phyloP scores from a whole-genome alignment of 35 echinoderm and acorn worm genomes.

The Strongylocentrotus purpuratus region DNA sequence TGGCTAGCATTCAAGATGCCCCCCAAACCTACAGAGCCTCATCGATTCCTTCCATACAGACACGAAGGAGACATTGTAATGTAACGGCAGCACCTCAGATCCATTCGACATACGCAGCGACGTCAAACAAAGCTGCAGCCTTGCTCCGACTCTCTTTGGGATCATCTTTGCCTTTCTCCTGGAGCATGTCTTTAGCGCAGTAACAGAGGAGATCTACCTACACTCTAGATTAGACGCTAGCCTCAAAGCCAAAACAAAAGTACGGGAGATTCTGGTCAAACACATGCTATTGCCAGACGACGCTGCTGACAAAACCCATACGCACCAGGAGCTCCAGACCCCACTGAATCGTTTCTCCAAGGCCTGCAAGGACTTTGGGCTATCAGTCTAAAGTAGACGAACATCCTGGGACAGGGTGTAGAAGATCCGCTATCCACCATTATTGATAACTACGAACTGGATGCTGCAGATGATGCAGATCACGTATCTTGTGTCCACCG shows the following conservation, averaged over 20 bases:
- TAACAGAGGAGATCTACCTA: neutral
- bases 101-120: neutral
- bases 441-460: no score
- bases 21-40: slow-evolving; percentile 22
- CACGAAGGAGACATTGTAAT: neutral
- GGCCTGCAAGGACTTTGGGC: no score
- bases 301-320: neutral
- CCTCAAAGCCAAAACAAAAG: neutral
- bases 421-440: no score
- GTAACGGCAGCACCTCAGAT: neutral
- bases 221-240: neutral
- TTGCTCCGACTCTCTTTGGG: neutral
- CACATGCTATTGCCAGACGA: neutral
- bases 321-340: neutral
- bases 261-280: neutral
- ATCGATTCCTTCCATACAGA: neutral
- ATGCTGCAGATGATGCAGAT: no score
- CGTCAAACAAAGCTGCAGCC: neutral
- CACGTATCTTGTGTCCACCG: no score
- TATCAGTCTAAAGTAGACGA: no score
- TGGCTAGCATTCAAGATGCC: slow-evolving; percentile 45
- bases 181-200: neutral
- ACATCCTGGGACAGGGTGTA: no score
- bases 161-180: neutral
- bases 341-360: neutral